Base-by-base conservation (phyloP, 2,797 vertebrate genomes). In the Lateolabrax maculatus region DNA sequence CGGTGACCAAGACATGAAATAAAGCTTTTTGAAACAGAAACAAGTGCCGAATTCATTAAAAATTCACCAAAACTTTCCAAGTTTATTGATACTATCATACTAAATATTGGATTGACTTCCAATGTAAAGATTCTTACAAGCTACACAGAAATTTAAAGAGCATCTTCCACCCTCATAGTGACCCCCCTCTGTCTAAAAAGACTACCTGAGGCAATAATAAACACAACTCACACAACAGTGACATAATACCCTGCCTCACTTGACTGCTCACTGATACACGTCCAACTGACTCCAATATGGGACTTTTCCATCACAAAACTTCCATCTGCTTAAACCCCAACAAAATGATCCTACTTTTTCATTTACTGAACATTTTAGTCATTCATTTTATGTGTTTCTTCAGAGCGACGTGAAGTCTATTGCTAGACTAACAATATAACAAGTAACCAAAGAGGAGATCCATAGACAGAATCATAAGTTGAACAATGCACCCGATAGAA, bases 281-380 rank as follows among this genome's bases (percentile, higher is more conserved):
- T 70, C 46, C 27, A 46, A 63, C 75, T 57, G 44, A 78, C 31
- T 79, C 11, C 65, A 49, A 84, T 65, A 48, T 62, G 60, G 31
- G 48, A 84, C 19, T 68, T 72, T 87, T 71, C 55, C 74, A 63
- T 80, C 41, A 27, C 8, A 60, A 6, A 68, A 34, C 52, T 60
- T 9, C n/a, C 4, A 62, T 58, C 51, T 18, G 34, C 25, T 7
- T n/a, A 56, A 81, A 77, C 71, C 44, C 48, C 49, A 72, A 25
- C 58, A 37, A 62, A 66, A 70, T 63, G 23, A 69, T 66, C 44
- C 75, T 56, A 68, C 68, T 75, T 75, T 29, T 36, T 51, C 15
- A 51, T 51, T 15, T 48, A 36, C 31, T 52, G 11, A 18, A 67
- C n/a, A 41, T 15, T 56, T 63, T 9, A 34, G 13, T 55, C 6